Base-by-base conservation (phyloP, 2,797 vertebrate genomes). In the Trichosurus vulpecula region DNA sequence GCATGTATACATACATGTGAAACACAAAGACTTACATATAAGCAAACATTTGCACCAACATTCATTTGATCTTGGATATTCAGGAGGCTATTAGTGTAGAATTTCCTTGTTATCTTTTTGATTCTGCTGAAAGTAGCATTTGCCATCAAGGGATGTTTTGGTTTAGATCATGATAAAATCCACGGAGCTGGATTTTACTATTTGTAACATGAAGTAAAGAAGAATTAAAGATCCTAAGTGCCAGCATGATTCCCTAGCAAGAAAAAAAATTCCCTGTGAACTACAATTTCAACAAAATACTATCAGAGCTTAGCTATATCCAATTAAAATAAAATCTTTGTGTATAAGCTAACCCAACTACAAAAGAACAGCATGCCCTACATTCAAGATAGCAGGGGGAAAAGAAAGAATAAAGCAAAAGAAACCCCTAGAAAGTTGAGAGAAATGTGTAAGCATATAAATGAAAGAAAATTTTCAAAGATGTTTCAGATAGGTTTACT, bases 311-410 rank as follows among this genome's bases (percentile, higher is more conserved):
- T 31, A 91, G 0, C 93, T 66, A 95, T 30, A 90, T 81, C 74
- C 31, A 94, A 61, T 92, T 96, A 96, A 90, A 97, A 96, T 94
- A 55, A 96, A 93, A 13, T 19, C 92, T 97, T 96, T 92, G 90
- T 6, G 0, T 92, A 4, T 0, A 5, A 97, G 92, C 96, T 97
- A 95, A 54, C 22, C 19, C 35, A 87, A 54, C 11, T 14, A 58
- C 93, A 97, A 91, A 97, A 95, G 30, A 97, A 97, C 53, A 91
- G 92, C 0, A 90, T 13, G 51, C 0, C 74, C 5, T 94, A 52
- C 0, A 16, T 81, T 81, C 97, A 54, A 54, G n/a, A 47, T 2
- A 92, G 6, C 35, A 89, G 16, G 4, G 52, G 74, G 30, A 41
- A 81, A 10, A 81, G 93, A 92, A 61, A 29, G 27, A 25, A 51